phyloP scores from a whole-genome alignment of 2,797 vertebrate species.

The Epinephelus malabaricus region DNA sequence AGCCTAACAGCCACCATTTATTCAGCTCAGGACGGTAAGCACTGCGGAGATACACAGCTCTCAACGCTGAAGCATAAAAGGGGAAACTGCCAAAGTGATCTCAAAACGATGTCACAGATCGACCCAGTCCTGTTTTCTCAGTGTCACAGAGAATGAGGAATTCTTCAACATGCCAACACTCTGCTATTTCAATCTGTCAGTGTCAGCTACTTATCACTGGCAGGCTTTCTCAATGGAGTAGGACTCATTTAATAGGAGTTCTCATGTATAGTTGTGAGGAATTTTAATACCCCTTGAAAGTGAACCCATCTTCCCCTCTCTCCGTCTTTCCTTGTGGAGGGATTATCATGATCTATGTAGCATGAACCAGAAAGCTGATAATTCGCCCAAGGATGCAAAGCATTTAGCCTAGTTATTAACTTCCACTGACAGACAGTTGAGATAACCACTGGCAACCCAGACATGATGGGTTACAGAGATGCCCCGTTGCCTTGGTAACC shows the following conservation, averaged over 20 bases:
- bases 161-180: slow-evolving; percentile 58
- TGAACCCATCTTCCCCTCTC: slow-evolving; percentile 58
- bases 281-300: slow-evolving; percentile 82
- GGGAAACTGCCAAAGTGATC: slow-evolving; percentile 22
- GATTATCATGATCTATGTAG: slow-evolving; percentile 80
- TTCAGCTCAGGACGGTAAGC: slow-evolving; percentile 94
- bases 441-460: slow-evolving; percentile 70
- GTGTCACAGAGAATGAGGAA: slow-evolving; percentile 31
- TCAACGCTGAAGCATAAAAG: not conserved
- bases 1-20: slow-evolving; percentile 90
- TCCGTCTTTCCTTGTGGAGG: slow-evolving; percentile 47
- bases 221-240: slow-evolving; percentile 46
- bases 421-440: slow-evolving; percentile 88
- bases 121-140: slow-evolving; percentile 31
- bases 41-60: slow-evolving; percentile 5
- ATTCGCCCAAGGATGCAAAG: slow-evolving; percentile 79
- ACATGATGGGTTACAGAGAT: slow-evolving; percentile 54
- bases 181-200: slow-evolving; percentile 69
- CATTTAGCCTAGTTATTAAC: slow-evolving; percentile 87
- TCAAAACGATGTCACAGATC: slow-evolving; percentile 25
- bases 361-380: slow-evolving; percentile 82
- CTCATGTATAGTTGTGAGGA: slow-evolving; percentile 73
- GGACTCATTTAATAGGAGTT: slow-evolving; percentile 61
- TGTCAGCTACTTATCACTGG: slow-evolving; percentile 61
- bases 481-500: slow-evolving; percentile 78